A percentile compares a stretch with the other conserved stretches of the same genome.
Conservation (phyloP, 1,140 invertebrate genomes). For the Papilio helenus region DNA sequence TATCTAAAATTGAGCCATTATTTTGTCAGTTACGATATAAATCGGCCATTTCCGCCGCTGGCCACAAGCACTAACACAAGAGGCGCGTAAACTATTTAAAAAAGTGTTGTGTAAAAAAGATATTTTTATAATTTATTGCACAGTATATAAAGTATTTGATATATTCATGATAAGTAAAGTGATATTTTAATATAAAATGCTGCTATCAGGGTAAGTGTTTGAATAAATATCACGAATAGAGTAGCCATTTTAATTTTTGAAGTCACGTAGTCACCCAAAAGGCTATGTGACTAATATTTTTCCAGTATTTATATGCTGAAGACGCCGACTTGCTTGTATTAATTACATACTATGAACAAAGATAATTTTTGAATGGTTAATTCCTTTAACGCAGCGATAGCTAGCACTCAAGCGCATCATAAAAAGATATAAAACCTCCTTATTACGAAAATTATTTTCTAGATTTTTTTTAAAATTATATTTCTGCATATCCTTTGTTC, state of each 20-base stretch:
- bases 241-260: constrained; percentile 13
- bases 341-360: too few relatives aligned
- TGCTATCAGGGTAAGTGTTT: constrained; percentile 62
- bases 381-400: too few relatives aligned
- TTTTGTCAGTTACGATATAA: constrained; percentile 44
- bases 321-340: too few relatives aligned
- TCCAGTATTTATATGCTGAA: neutral
- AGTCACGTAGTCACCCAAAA: neutral
- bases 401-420: too few relatives aligned
- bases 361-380: too few relatives aligned
- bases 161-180: constrained; percentile 51
- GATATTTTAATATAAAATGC: constrained; percentile 55
- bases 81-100: constrained; percentile 36
- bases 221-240: neutral
- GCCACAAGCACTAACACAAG: constrained; percentile 57
- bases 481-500: too few relatives aligned
- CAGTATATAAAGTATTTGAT: constrained; percentile 44
- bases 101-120: constrained; percentile 42
- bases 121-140: constrained; percentile 48
- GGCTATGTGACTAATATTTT: neutral
- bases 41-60: constrained; percentile 61
- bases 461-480: too few relatives aligned
- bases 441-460: too few relatives aligned
- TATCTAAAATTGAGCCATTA: constrained; percentile 28
- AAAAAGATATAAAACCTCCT: too few relatives aligned